A percentile compares a stretch with the other conserved stretches of the same genome.
Conservation (phyloP, 2,797 vertebrate species). For the Chelon labrosus region DNA sequence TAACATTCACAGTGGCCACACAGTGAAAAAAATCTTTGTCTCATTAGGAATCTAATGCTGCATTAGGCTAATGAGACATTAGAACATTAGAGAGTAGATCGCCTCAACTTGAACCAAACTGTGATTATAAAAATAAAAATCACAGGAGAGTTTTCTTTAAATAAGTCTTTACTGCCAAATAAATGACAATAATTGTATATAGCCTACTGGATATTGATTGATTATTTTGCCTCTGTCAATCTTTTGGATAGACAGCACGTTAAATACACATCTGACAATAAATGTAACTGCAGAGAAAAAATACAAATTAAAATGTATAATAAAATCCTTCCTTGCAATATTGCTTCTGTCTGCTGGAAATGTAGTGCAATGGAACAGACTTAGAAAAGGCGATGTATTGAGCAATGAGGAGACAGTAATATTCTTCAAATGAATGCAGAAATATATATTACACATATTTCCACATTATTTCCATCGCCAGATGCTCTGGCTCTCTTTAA, state of each 20-base stretch:
- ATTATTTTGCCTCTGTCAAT: not conserved
- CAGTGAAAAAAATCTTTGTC: slow-evolving; percentile 11
- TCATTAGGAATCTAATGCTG: slow-evolving; percentile 62
- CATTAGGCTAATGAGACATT: slow-evolving; percentile 59
- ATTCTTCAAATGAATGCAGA: too few species aligned
- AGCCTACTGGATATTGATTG: slow-evolving; percentile 2
- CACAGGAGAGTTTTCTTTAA: slow-evolving; percentile 9
- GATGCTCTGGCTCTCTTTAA: too few species aligned
- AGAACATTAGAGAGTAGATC: slow-evolving; percentile 22
- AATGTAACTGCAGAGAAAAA: too few species aligned
- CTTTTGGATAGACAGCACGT: not conserved
- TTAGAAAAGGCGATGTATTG: too few species aligned
- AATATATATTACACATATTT: too few species aligned
- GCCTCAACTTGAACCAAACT: slow-evolving; percentile 22
- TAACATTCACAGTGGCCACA: slow-evolving; percentile 38
- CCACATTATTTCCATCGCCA: too few species aligned
- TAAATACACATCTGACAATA: too few species aligned
- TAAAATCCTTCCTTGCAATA: too few species aligned
- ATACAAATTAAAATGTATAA: too few species aligned
- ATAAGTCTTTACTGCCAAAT: slow-evolving; percentile 31
- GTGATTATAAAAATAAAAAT: slow-evolving; percentile 11
- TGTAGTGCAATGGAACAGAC: too few species aligned
- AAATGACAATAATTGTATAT: slow-evolving; percentile 35
- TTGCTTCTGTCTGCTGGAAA: too few species aligned
- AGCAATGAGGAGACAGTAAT: too few species aligned